Base-by-base conservation (phyloP, 2,113 vertebrate species). In the Paedocypris sp. region DNA sequence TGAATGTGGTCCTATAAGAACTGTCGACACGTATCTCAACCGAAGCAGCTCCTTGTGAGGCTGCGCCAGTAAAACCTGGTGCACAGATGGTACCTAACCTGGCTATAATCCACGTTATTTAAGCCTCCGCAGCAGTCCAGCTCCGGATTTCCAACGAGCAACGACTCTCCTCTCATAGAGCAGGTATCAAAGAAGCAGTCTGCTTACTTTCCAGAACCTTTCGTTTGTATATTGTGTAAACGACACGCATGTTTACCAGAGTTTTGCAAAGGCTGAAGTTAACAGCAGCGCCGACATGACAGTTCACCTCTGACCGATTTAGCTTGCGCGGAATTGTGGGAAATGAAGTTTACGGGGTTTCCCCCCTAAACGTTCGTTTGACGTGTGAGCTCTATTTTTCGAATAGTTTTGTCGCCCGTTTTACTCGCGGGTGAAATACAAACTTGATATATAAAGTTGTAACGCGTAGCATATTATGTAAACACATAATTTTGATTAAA, bases 41-140 rank as follows among this genome's bases (percentile, higher is more conserved):
- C n/a, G n/a, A n/a, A n/a, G n/a, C n/a, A n/a, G n/a, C n/a, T n/a
- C n/a, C n/a, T n/a, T n/a, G n/a, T n/a, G n/a, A n/a, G n/a, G n/a
- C n/a, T n/a, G n/a, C n/a, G n/a, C n/a, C n/a, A n/a, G n/a, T n/a
- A n/a, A n/a, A n/a, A n/a, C n/a, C n/a, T n/a, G n/a, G n/a, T 16
- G 36, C 36, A 39, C 36, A 39, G n/a, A 39, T 41, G 2, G 9
- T 41, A 41, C 38, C 52, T 56, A 84, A 87, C 85, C 84, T 87
- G 74, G 0, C 74, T 78, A 15, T 77, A 85, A 12, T 87, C 84
- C 63, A 87, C 36, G 82, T 85, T 85, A 71, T 60, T 71, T 18
- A 86, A 58, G 11, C 81, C 84, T 71, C 77, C 83, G 31, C 85
- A 87, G 70, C 85, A 87, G 60, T 86, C 83, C 28, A 76, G 64